Conservation (phyloP, 2,113 vertebrate genomes). For the Arizona elegans region DNA sequence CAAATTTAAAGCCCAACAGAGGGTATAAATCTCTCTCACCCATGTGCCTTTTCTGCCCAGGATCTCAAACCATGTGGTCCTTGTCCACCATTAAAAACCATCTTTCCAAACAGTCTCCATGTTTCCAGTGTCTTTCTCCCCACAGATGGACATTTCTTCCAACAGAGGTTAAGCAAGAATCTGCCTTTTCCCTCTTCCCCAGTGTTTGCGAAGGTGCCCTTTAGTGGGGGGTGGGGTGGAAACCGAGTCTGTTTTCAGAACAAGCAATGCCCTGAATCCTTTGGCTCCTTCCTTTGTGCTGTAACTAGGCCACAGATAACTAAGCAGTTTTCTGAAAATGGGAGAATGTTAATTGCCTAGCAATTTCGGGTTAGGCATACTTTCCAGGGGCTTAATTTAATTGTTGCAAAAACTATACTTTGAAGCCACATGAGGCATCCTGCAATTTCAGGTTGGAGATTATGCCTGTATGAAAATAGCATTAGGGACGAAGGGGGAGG, state of each 20-base stretch:
- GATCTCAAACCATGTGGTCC: too few relatives aligned
- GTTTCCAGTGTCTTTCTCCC: too few relatives aligned
- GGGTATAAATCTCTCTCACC: too few relatives aligned
- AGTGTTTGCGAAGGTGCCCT: background rate
- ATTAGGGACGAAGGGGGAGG: background rate
- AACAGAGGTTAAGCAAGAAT: background rate
- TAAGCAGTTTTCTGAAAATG: background rate
- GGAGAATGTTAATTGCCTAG: background rate
- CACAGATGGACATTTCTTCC: too few relatives aligned
- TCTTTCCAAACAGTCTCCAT: too few relatives aligned
- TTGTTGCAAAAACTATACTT: background rate
- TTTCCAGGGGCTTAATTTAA: background rate
- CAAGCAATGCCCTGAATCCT: background rate
- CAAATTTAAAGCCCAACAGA: too few relatives aligned
- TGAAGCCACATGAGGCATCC: background rate
- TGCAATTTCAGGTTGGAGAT: slow-evolving; percentile 9
- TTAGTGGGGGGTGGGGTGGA: background rate
- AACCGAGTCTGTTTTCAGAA: background rate
- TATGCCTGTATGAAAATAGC: background rate
- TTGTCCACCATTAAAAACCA: too few relatives aligned
- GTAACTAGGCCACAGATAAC: background rate
- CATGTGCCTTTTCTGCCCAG: too few relatives aligned
- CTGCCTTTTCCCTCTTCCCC: background rate
- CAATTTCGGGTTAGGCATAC: background rate
- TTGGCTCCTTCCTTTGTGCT: background rate